Base-by-base conservation (phyloP, 1,140 invertebrate genomes). In the Popillia japonica region DNA sequence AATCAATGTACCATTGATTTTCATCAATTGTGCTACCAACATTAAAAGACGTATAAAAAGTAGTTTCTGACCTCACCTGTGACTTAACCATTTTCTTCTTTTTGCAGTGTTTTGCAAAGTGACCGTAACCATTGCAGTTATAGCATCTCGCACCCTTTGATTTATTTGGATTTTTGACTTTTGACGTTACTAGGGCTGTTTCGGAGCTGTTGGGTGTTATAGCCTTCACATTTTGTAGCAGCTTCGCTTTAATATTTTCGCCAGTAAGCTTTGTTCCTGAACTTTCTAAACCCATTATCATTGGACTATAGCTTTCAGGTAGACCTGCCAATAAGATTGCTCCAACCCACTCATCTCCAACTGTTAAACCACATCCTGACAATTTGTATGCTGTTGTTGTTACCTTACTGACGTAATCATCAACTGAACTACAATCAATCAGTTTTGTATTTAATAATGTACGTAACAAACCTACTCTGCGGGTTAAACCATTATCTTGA, bases 281-380 rank as follows among this genome's bases (percentile, higher is more conserved):
- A 61, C 78, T 80, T 20, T 73, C 34, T 73, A 73, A 74, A 77
- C 78, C 84, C 85, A 87, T 88, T 14, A 88, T 87, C 87, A 87
- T 87, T 0, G 86, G 83, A 72, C 84, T 80, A 81, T 85, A 87
- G 10, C 83, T 77, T 11, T 86, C 84, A 0, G 85, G 84, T 75
- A 87, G 78, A 14, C 85, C 85, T 10, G 84, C 82, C 27, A 87
- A 76, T 78, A 87, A 81, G 2, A 86, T 76, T 8, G 84, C 85
- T 27, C 86, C 84, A 34, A 85, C 68, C 61, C 76, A 86, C 79
- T 86, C 85, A 40, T 86, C 84, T 76, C 79, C 79, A 14, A 87
- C 82, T n/a, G 82, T 34, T 59, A 86, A 85, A n/a, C 80, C 80
- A 9, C 86, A 85, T 17, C 83, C 82, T 42, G 79, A 76, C 17